A percentile compares a stretch with the other conserved stretches of the same genome.
Evolutionary conservation across 2,888 invertebrate genomes (phyloP).

Genomic region (Napeogenes inachia): DNA sequence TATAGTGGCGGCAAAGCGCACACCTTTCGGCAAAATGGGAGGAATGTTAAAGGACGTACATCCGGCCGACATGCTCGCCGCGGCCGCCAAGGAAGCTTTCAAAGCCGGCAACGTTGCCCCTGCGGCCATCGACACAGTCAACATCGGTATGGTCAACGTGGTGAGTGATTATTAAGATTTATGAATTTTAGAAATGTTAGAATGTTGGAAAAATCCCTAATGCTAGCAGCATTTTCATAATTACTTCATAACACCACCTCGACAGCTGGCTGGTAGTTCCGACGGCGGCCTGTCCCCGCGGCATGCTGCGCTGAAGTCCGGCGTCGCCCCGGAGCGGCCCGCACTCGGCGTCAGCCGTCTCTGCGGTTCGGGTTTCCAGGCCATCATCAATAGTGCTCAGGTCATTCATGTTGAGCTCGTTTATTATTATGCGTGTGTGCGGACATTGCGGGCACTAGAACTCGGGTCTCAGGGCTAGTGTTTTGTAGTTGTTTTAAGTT

Average conservation of each 20-base stretch:
- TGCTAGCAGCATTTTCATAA: too few species aligned
- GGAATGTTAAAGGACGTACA: constrained; percentile 84
- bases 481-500: too few species aligned
- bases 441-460: too few species aligned
- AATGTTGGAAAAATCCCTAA: too few species aligned
- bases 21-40: constrained; percentile 97
- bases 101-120: constrained; percentile 87
- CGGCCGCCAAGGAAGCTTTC: constrained; percentile 88
- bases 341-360: constrained; percentile 93
- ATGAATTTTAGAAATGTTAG: too few species aligned
- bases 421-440: too few species aligned
- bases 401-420: constrained; percentile 42
- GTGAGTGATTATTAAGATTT: constrained; percentile 51
- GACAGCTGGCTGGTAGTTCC: constrained; percentile 80
- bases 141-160: constrained; percentile 90
- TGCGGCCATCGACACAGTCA: constrained; percentile 89
- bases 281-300: constrained; percentile 93
- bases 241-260: neutral
- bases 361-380: constrained; percentile 98
- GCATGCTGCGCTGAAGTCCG: constrained; percentile 88
- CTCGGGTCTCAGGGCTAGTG: too few species aligned
- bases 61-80: constrained; percentile 86
- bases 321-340: constrained; percentile 89
- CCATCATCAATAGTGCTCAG: constrained; percentile 93
- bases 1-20: constrained; percentile 96